A percentile compares a stretch with the other conserved stretches of the same genome.
These are phyloP conservation scores for Acrobasis repandana DNA, from an alignment of 2,888 invertebrate genomes.

Conservation along the genomic window DNA sequence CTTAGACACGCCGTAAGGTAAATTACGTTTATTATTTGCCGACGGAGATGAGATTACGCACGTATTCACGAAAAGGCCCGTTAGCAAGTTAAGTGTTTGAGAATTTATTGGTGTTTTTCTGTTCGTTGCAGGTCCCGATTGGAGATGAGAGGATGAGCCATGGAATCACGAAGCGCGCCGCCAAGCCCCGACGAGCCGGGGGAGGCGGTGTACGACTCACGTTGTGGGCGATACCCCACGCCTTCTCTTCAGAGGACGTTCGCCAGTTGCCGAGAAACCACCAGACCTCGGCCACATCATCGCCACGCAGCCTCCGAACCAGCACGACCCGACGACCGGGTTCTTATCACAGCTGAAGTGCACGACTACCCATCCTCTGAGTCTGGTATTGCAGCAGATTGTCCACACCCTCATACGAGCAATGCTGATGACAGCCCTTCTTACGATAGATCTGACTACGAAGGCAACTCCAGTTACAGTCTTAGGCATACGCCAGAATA, in stretches of 20 bases:
- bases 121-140: slow-evolving; percentile 65
- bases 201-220: slow-evolving; percentile 88
- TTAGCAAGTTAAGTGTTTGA: slow-evolving; percentile 15
- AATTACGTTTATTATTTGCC: slow-evolving; percentile 20
- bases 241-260: slow-evolving; percentile 78
- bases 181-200: slow-evolving; percentile 82
- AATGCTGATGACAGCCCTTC: slow-evolving; percentile 76
- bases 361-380: slow-evolving; percentile 81
- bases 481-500: slow-evolving; percentile 68
- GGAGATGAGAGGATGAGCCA: slow-evolving; percentile 78
- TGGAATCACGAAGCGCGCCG: slow-evolving; percentile 83
- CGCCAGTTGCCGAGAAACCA: slow-evolving; percentile 72
- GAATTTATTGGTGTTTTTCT: slow-evolving; percentile 24
- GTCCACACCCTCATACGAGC: slow-evolving; percentile 73
- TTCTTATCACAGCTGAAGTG: slow-evolving; percentile 74
- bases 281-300: slow-evolving; percentile 68
- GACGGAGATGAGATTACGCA: slow-evolving; percentile 7
- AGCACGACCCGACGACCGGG: slow-evolving; percentile 73
- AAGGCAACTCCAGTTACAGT: slow-evolving; percentile 71
- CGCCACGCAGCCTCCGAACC: slow-evolving; percentile 76
- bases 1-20: slow-evolving; percentile 5
- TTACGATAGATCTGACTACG: slow-evolving; percentile 75
- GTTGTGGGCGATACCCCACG: slow-evolving; percentile 87
- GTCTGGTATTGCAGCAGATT: slow-evolving; percentile 79
- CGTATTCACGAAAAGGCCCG: slow-evolving; percentile 11